Evolutionary conservation across 2,113 vertebrate genomes (phyloP).

Genomic region (Pomatostomus ruficeps): DNA sequence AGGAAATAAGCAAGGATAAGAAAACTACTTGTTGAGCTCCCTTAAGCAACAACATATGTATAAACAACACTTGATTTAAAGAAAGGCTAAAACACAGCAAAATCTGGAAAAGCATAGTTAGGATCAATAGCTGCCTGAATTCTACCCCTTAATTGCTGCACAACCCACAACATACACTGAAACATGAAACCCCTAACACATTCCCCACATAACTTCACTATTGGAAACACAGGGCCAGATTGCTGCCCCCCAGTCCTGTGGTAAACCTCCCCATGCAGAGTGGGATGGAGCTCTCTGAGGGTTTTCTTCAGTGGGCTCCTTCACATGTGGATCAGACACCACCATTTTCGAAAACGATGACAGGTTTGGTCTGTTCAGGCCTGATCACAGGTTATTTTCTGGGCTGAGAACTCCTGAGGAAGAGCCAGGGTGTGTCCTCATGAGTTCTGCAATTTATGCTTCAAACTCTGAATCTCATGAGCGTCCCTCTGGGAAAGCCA

Average conservation of each 20-base stretch:
- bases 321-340: rapidly evolving
- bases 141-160: not conserved
- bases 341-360: not conserved
- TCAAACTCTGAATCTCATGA: not conserved
- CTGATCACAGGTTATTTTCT: not conserved
- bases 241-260: not conserved
- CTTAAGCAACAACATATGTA: not conserved
- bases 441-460: not conserved
- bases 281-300: not conserved
- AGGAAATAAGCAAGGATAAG: not conserved
- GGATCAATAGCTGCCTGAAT: not conserved
- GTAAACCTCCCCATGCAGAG: not conserved
- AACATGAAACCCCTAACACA: slow-evolving; percentile 45
- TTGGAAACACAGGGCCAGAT: slow-evolving; percentile 13
- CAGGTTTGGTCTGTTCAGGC: not conserved
- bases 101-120: not conserved
- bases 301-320: not conserved
- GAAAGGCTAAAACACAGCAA: not conserved
- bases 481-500: not conserved
- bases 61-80: not conserved
- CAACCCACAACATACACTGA: not conserved
- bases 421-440: not conserved
- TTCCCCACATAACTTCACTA: slow-evolving; percentile 52
- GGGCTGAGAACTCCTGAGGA: not conserved
- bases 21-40: not conserved